Evolutionary conservation across 1,140 invertebrate species (phyloP), one percentile per base, ranked within the genome.

Genomic region (Drosophila ficusphila): DNA sequence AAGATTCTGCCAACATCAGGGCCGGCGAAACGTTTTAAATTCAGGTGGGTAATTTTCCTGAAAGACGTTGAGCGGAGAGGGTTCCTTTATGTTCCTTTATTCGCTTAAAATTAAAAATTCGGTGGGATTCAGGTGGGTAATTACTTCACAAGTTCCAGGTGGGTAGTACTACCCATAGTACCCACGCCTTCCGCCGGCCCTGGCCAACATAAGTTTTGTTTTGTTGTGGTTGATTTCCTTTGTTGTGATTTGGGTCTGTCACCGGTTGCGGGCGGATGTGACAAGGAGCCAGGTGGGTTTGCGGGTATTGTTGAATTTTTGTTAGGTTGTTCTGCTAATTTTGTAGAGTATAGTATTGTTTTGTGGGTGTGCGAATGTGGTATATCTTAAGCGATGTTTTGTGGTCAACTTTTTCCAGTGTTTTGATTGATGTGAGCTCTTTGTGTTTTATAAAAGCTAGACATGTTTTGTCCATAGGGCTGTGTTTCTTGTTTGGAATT

Each of bases 391-490:
- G 11, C 5, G 25, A 38, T 16, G 38, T 54, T 54, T 64, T 54
- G 49, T 62, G 49, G 25, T 52, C 27, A 8, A 53, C 39, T 25
- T 62, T 53, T 53, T 62, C 21, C 6, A 53, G 21, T 0, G 58
- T 62, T 53, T 62, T 53, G 3, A 42, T 44, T 12, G 57, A 19
- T 29, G 49, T 38, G 2, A 34, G 27, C 21, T 52, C 47, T 25
- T 52, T 52, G 23, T 52, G 21, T 25, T 61, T 61, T 33, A 61
- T 51, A 6, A 65, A 65, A 0, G 27, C 27, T 41, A 25, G 27
- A 12, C 44, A 61, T 19, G 12, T 12, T 48, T 41, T 27, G 27
- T 56, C 49, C 4, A 33, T 27, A 31, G 42, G 49, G 34, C 61
- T 39, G 33, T 51, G 29, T 16, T 62, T 52, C 27, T 41, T 41